Evolutionary conservation across 2,888 invertebrate species (phyloP).

Genomic region (Athalia rosae): DNA sequence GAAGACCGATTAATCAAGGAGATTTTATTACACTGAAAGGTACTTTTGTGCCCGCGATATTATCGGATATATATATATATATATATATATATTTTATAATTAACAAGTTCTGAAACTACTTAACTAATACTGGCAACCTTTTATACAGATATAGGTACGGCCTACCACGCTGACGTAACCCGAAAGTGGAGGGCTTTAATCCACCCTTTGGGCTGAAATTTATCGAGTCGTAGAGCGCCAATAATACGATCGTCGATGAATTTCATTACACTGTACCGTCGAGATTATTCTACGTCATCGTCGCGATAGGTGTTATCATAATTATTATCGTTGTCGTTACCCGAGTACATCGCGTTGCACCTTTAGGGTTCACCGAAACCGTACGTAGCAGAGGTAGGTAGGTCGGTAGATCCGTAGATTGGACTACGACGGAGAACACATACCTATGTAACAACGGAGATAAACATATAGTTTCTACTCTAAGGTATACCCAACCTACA

Average conservation of each 20-base stretch:
- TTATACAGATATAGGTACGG: neutral
- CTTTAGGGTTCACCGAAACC: conserved; percentile 21
- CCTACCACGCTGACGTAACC: neutral
- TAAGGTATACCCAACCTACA: no score
- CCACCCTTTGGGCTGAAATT: no score
- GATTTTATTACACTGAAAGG: conserved; percentile 29
- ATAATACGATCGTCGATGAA: no score
- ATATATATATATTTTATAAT: conserved; percentile 12
- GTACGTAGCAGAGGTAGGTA: conserved; percentile 1
- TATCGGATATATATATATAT: conserved; percentile 26
- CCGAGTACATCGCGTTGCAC: neutral
- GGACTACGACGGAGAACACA: no score
- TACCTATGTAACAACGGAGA: no score
- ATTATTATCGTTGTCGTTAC: neutral
- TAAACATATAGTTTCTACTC: no score
- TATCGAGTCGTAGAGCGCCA: no score
- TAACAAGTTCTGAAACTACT: conserved; percentile 28
- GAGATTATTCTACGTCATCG: neutral
- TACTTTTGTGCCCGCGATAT: conserved; percentile 29
- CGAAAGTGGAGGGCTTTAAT: neutral
- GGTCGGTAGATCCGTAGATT: neutral
- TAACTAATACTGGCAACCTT: neutral
- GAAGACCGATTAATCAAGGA: conserved; percentile 30
- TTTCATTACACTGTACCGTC: no score
- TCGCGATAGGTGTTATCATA: neutral